phyloP scores from a whole-genome alignment of 2,113 vertebrate species.

The Lasiurus cinereus region DNA sequence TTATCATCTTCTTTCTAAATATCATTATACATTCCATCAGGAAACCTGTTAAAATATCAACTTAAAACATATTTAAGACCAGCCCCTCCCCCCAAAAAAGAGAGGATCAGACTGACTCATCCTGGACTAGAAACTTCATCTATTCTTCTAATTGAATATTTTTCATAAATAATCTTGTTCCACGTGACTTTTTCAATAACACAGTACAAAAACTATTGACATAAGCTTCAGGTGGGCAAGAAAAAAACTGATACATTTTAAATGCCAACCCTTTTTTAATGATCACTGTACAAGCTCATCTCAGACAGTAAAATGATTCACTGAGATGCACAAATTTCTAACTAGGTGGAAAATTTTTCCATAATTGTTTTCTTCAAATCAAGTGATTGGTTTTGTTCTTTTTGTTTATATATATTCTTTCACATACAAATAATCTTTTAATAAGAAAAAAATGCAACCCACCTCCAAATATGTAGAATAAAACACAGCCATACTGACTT shows the following conservation, averaged over 20 bases:
- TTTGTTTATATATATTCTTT: conserved; percentile 21
- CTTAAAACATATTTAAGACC: neutral
- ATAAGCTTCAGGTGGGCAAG: conserved; percentile 73
- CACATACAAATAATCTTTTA: neutral
- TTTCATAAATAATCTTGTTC: conserved; percentile 41
- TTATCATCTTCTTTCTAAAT: neutral
- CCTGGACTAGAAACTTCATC: neutral
- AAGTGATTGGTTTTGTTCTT: conserved; percentile 56
- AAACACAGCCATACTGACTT: neutral
- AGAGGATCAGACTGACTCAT: neutral
- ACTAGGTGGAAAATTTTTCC: conserved; percentile 60
- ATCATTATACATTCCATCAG: neutral
- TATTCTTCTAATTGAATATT: conserved; percentile 38
- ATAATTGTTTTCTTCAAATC: conserved; percentile 72
- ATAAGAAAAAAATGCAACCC: conserved; percentile 3
- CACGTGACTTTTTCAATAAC: conserved; percentile 55
- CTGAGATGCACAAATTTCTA: conserved; percentile 54
- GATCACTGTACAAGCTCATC: conserved; percentile 62
- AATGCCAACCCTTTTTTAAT: conserved; percentile 74
- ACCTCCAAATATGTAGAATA: neutral
- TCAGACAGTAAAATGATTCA: conserved; percentile 78
- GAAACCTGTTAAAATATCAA: neutral
- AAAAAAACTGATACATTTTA: conserved; percentile 79
- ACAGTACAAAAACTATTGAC: conserved; percentile 60
- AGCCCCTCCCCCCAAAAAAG: neutral